Evolutionary conservation across 2,113 vertebrate species (phyloP).

Genomic region (Channa argus): DNA sequence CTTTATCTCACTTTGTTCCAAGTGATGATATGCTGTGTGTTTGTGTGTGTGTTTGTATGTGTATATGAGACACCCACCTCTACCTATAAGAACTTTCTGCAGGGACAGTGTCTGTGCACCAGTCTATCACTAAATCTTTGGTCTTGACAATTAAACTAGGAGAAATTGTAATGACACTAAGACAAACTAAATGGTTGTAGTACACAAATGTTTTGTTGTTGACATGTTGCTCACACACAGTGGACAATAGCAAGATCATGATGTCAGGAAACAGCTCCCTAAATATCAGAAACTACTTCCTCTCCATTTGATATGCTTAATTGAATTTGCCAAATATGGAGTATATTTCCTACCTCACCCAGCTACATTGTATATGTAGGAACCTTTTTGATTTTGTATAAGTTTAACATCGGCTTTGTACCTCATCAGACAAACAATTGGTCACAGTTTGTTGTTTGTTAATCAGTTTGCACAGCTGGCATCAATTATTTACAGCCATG

Average conservation of each 20-base stretch:
- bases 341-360: too few species aligned
- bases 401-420: neutral
- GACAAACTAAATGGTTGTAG: too few species aligned
- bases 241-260: neutral
- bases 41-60: slow-evolving; percentile 10
- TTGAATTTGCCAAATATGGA: neutral
- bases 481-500: neutral
- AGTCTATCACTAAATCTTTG: neutral
- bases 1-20: neutral
- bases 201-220: neutral
- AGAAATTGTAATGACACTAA: too few species aligned
- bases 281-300: neutral
- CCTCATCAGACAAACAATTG: neutral
- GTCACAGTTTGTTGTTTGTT: too few species aligned
- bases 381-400: neutral
- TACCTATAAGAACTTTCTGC: neutral
- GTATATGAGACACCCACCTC: neutral
- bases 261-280: neutral
- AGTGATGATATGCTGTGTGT: neutral
- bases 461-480: neutral
- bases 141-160: too few species aligned
- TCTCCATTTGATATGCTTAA: neutral
- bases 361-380: neutral
- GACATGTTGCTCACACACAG: neutral
- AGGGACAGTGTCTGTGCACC: neutral